Percentiles rank a stretch among this genome's conserved stretches.
These are phyloP conservation scores for Rhinichthys osculus DNA, from an alignment of 2,797 vertebrate genomes.

Conservation along the genomic window DNA sequence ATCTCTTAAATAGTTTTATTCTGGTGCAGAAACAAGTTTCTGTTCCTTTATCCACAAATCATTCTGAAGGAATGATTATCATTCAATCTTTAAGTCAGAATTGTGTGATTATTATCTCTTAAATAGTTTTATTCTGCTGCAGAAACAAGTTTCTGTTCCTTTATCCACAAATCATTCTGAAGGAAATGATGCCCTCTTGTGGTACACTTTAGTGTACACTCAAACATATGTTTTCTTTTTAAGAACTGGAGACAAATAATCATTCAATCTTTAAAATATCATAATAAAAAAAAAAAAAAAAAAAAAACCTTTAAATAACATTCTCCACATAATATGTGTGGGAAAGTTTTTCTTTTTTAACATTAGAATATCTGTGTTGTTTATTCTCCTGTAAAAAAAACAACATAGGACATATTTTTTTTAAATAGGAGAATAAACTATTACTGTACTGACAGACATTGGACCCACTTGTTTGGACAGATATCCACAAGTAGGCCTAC, in stretches of 20 bases:
- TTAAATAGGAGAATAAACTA: background rate
- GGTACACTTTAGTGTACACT: background rate
- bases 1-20: no score
- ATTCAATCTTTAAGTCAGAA: no score
- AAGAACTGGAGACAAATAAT: background rate
- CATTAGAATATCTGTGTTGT: background rate
- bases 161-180: background rate
- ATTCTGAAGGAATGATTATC: background rate
- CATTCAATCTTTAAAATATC: background rate
- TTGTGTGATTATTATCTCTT: no score
- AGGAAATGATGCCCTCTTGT: conserved; percentile 43
- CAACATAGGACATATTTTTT: background rate
- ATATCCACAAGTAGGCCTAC: conserved; percentile 21
- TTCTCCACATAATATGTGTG: background rate
- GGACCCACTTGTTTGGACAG: background rate
- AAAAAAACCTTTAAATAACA: background rate
- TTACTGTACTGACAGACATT: background rate
- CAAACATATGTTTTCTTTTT: background rate
- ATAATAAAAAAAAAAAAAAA: background rate
- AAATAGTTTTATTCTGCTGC: no score
- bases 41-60: background rate
- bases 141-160: background rate
- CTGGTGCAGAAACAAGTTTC: no score
- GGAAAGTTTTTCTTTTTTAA: background rate
- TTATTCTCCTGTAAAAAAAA: background rate